Conservation (phyloP, 2,888 invertebrate genomes). For the Calameuta idolon region DNA sequence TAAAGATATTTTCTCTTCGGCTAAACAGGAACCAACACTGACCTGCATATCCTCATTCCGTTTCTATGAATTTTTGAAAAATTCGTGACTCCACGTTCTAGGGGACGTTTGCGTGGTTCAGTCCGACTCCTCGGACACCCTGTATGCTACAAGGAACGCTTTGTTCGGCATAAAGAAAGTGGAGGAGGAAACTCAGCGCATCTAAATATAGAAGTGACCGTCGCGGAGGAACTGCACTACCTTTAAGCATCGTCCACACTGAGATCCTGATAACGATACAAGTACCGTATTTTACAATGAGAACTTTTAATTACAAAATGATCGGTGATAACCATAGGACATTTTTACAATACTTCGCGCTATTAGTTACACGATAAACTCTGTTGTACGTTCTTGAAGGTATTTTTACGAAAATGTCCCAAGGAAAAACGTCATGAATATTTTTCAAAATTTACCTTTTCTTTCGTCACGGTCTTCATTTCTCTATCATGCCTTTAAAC, state of each 20-base stretch:
- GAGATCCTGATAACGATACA: neutral
- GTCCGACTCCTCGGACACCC: conserved; percentile 47
- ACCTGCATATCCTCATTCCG: neutral
- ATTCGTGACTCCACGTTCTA: neutral
- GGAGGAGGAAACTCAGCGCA: conserved; percentile 60
- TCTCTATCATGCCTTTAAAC: neutral
- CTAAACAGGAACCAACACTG: neutral
- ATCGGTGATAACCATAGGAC: too few species aligned
- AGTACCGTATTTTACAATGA: neutral
- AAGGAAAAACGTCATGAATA: neutral
- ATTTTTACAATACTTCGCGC: too few species aligned
- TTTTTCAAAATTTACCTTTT: neutral
- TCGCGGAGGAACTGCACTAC: conserved; percentile 52
- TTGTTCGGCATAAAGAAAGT: conserved; percentile 63
- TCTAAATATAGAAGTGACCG: conserved; percentile 67
- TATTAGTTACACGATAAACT: too few species aligned
- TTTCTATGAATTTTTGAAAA: neutral
- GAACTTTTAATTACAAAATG: neutral
- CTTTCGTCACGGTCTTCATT: neutral
- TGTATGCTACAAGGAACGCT: conserved; percentile 55
- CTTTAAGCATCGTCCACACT: conserved; percentile 52
- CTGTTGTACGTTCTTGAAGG: too few species aligned
- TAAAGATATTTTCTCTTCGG: neutral
- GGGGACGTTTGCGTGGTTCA: neutral
- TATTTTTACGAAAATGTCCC: neutral